These are phyloP conservation scores for Lasioglossum albipes DNA, from an alignment of 1,140 invertebrate species.

Conservation along the genomic window DNA sequence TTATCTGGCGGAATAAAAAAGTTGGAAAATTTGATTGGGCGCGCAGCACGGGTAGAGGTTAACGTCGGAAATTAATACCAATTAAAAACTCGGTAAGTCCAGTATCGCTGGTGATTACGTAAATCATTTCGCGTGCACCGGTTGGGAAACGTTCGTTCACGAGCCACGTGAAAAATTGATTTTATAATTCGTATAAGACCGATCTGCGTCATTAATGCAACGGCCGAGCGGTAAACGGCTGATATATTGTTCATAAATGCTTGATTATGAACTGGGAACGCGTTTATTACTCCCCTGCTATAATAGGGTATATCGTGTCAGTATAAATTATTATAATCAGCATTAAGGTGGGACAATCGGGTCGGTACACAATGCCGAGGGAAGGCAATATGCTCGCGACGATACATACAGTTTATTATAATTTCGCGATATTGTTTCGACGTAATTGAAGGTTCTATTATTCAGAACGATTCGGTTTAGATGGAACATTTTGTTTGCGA, in stretches of 20 bases:
- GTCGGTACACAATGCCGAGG: neutral
- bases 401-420: neutral
- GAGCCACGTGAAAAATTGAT: slow-evolving; percentile 13
- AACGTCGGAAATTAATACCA: slow-evolving; percentile 26
- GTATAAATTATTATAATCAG: slow-evolving; percentile 7
- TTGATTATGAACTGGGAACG: slow-evolving; percentile 1
- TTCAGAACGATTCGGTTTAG: neutral
- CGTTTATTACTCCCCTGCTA: neutral
- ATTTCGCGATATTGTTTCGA: neutral
- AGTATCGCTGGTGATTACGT: slow-evolving; percentile 19
- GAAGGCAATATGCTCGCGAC: too few species aligned
- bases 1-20: too few species aligned
- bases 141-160: neutral
- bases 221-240: neutral
- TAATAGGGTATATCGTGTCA: neutral
- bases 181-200: slow-evolving; percentile 5
- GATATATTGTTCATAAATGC: slow-evolving; percentile 21
- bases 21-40: neutral
- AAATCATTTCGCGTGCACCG: slow-evolving; percentile 12
- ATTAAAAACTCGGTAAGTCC: slow-evolving; percentile 26
- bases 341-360: neutral
- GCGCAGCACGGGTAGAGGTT: neutral
- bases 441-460: too few species aligned
- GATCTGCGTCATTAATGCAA: neutral
- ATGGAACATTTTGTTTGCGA: too few species aligned